phyloP scores from a whole-genome alignment of 2,113 vertebrate species.

The Alosa alosa region DNA sequence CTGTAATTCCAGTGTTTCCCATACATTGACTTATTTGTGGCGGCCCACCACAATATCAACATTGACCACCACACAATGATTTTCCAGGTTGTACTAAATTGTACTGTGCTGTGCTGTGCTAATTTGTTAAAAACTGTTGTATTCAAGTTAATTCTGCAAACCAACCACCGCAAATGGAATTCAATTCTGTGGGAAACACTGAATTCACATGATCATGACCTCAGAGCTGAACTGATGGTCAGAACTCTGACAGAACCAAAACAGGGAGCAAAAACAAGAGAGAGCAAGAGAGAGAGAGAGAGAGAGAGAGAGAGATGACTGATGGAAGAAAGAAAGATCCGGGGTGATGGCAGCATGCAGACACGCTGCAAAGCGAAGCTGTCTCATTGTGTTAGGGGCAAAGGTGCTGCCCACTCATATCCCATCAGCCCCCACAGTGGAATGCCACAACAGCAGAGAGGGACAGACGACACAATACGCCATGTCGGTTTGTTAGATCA shows the following conservation, averaged over 20 bases:
- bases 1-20: too few species aligned
- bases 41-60: too few species aligned
- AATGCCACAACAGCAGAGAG: neutral
- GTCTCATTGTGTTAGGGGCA: constrained; percentile 1
- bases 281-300: constrained; percentile 8
- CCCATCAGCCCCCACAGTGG: neutral
- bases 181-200: too few species aligned
- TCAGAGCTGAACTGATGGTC: neutral
- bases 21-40: too few species aligned
- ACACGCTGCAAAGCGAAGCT: neutral
- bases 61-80: too few species aligned
- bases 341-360: neutral
- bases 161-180: too few species aligned
- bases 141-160: too few species aligned
- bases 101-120: too few species aligned
- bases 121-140: too few species aligned
- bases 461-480: too few species aligned
- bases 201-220: neutral
- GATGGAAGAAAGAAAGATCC: neutral
- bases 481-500: neutral
- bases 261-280: neutral
- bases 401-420: neutral
- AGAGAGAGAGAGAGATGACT: neutral
- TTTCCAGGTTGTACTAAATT: too few species aligned
- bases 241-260: neutral